A percentile compares a stretch with the other conserved stretches of the same genome.
Evolutionary conservation across 2,113 vertebrate species (phyloP).

Genomic region (Tenrec ecaudatus): DNA sequence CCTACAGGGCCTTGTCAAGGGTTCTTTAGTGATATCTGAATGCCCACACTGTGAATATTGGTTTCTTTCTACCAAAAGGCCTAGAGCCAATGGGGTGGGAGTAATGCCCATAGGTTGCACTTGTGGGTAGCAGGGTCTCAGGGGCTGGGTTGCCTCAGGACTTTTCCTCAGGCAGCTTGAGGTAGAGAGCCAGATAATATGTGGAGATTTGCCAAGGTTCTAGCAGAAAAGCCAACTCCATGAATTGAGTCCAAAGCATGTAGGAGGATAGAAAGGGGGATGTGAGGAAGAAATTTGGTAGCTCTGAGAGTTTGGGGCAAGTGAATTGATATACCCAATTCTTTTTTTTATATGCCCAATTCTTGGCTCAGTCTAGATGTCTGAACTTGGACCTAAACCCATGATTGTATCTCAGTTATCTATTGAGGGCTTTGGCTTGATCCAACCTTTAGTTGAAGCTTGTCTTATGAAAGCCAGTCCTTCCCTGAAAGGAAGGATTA

Average conservation of each 20-base stretch:
- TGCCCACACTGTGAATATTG: background rate
- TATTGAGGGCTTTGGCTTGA: background rate
- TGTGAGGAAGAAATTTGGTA: background rate
- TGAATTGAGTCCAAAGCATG: constrained; percentile 23
- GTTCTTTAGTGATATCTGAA: background rate
- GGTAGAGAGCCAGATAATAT: constrained; percentile 4
- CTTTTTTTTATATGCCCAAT: too few relatives aligned
- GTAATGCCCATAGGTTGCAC: background rate
- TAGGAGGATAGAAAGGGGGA: background rate
- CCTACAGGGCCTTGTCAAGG: background rate
- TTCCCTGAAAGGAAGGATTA: background rate
- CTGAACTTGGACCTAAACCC: background rate
- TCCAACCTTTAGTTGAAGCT: constrained; percentile 15
- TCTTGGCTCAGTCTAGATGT: background rate
- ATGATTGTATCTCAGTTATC: background rate
- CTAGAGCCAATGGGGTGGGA: background rate
- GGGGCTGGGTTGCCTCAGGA: background rate
- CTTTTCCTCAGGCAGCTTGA: constrained; percentile 46
- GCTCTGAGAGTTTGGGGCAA: background rate
- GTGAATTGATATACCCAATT: background rate
- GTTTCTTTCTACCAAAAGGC: background rate
- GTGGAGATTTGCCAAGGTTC: constrained; percentile 29
- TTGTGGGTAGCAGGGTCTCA: background rate
- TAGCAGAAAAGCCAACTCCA: constrained; percentile 4
- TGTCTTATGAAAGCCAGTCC: background rate